Evolutionary conservation across 2,113 vertebrate species (phyloP).

Genomic region (Etia nguti): DNA sequence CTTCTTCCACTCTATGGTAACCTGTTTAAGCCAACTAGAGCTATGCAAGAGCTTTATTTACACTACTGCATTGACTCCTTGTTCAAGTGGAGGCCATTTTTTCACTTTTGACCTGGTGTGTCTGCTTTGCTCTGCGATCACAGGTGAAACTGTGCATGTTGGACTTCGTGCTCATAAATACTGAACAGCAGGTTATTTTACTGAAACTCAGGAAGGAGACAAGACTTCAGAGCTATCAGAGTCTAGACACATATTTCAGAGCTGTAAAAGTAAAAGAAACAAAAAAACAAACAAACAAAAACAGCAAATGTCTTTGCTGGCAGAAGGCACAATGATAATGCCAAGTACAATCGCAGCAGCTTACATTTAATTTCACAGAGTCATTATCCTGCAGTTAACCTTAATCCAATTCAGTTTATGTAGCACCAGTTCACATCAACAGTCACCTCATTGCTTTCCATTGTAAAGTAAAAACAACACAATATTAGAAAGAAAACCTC

Average conservation of each 20-base stretch:
- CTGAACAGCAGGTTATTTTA: neutral
- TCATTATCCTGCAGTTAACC: neutral
- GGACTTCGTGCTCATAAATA: neutral
- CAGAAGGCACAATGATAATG: neutral
- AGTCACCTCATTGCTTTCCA: neutral
- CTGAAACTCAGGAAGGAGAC: neutral
- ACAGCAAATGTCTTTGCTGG: neutral
- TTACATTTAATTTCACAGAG: neutral
- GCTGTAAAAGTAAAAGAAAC: neutral
- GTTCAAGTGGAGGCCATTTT: neutral
- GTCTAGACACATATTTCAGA: neutral
- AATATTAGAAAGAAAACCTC: neutral
- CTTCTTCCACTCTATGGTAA: neutral
- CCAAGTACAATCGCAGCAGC: neutral
- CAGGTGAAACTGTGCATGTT: neutral
- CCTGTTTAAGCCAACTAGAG: neutral
- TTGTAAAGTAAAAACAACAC: neutral
- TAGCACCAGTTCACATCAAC: neutral
- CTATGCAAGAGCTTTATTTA: neutral
- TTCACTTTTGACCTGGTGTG: neutral
- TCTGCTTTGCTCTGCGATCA: neutral
- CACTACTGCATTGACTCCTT: neutral
- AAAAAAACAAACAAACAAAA: neutral
- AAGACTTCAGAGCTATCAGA: neutral
- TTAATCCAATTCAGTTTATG: neutral